Base-by-base conservation (phyloP, 1,140 invertebrate genomes). In the Drosophila sp. region DNA sequence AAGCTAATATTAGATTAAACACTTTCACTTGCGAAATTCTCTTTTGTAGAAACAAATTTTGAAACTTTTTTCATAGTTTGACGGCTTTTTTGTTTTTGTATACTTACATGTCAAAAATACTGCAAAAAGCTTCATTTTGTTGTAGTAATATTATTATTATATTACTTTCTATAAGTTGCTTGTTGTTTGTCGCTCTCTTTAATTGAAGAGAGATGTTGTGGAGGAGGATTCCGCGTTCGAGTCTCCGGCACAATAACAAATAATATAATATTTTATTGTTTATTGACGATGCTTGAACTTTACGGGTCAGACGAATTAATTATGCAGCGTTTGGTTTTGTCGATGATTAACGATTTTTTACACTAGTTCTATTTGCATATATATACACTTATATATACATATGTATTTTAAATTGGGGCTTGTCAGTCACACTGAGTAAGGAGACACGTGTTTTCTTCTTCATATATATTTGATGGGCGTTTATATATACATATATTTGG, bases 41-140 rank as follows among this genome's bases (percentile, higher is more conserved):
- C 17, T 17, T 17, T 17, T 17, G 17, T 17, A 17, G 17, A 17
- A 17, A 17, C 57, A 62, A 61, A 35, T 63, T 56, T 44, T 55
- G 63, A 44, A 6, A 64, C 23, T 74, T 66, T 55, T 69, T 7
- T 23, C 25, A 72, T 32, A 73, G 25, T 29, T 55, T 4, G 23
- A n/a, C 11, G 1, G 8, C 7, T 35, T 23, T 30, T 1, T 38
- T 38, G 3, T 4, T 3, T 11, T 38, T 1, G 1, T 8, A 3
- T 89, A 89, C 84, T 25, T 79, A 89, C 84, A 75, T 72, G 84
- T 78, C 70, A 89, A 57, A 25, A 89, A 89, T 89, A 89, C 84
- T 89, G 84, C 85, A 70, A 89, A 72, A 68, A 89, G 77, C 77
- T 89, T 89, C 84, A 89, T 89, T 80, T 76, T 82, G 84, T 60